A percentile compares a stretch with the other conserved stretches of the same genome.
These are phyloP conservation scores for Camponotus vicinus DNA, from an alignment of 1,140 invertebrate species.

Conservation along the genomic window DNA sequence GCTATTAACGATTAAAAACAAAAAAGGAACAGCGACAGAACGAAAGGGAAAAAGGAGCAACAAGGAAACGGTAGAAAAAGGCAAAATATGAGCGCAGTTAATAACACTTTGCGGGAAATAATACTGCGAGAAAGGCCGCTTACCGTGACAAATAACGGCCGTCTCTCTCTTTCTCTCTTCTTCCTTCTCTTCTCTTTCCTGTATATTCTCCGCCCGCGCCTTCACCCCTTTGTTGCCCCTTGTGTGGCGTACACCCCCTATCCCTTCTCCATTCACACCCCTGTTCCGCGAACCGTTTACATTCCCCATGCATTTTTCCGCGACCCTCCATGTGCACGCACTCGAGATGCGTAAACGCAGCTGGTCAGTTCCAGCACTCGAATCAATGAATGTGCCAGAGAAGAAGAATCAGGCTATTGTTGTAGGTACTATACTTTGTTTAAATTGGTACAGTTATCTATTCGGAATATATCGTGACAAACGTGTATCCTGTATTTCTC, in stretches of 20 bases:
- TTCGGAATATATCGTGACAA: constrained; percentile 7
- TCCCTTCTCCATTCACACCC: constrained; percentile 71
- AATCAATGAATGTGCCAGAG: constrained; percentile 49
- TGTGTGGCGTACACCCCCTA: constrained; percentile 35
- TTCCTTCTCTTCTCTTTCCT: constrained; percentile 44
- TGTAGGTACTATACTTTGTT: constrained; percentile 17
- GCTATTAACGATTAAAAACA: constrained; percentile 84
- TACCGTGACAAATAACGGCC: constrained; percentile 86
- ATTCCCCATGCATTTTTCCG: constrained; percentile 74
- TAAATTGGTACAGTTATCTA: constrained; percentile 48
- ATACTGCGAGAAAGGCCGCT: constrained; percentile 86
- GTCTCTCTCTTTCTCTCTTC: constrained; percentile 74
- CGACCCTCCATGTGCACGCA: constrained; percentile 58
- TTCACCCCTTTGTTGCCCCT: constrained; percentile 55
- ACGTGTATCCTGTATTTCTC: not conserved
- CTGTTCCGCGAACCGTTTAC: constrained; percentile 76
- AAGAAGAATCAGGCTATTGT: constrained; percentile 57
- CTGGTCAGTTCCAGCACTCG: constrained; percentile 56
- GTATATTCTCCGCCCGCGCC: constrained; percentile 41
- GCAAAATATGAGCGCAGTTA: constrained; percentile 86
- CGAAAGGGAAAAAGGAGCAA: constrained; percentile 76
- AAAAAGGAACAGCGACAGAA: constrained; percentile 73
- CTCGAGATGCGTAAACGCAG: constrained; percentile 58
- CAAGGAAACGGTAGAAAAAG: constrained; percentile 82
- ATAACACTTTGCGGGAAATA: constrained; percentile 87